These are phyloP conservation scores for Phoenoteleia sp. DNA, from an alignment of 2,888 invertebrate species.

Conservation along the genomic window DNA sequence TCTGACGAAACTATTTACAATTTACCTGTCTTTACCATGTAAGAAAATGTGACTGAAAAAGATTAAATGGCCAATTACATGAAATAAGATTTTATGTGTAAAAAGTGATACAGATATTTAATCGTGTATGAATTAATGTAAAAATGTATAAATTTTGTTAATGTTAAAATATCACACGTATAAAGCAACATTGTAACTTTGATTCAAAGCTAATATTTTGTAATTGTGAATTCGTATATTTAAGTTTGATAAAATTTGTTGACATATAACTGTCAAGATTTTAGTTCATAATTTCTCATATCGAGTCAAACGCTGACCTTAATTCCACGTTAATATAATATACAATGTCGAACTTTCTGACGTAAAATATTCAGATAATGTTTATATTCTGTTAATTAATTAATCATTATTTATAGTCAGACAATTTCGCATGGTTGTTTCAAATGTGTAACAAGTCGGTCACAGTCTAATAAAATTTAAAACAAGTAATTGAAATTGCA, in stretches of 20 bases:
- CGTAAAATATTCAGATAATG: not conserved
- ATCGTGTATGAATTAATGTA: too few relatives aligned
- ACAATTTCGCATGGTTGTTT: not conserved
- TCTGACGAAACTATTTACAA: too few relatives aligned
- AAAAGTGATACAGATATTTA: too few relatives aligned
- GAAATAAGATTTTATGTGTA: too few relatives aligned
- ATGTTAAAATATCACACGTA: too few relatives aligned
- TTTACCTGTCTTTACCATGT: too few relatives aligned
- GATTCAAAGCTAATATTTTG: too few relatives aligned
- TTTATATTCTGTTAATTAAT: not conserved
- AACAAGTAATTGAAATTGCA: too few relatives aligned
- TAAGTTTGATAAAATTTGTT: not conserved
- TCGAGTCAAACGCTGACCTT: not conserved
- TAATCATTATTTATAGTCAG: not conserved
- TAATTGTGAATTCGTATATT: constrained; percentile 8
- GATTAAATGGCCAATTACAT: too few relatives aligned
- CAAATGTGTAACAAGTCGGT: not conserved
- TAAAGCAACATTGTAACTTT: too few relatives aligned
- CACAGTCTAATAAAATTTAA: not conserved
- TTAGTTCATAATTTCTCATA: constrained; percentile 21
- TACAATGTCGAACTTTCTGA: not conserved
- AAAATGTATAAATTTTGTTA: too few relatives aligned
- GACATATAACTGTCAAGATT: not conserved
- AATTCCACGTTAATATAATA: not conserved
- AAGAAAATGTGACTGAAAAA: too few relatives aligned